Percentiles rank a stretch among this genome's conserved stretches.
phyloP scores from a whole-genome alignment of 2,797 vertebrate species.

The Syndactyla subalaris region DNA sequence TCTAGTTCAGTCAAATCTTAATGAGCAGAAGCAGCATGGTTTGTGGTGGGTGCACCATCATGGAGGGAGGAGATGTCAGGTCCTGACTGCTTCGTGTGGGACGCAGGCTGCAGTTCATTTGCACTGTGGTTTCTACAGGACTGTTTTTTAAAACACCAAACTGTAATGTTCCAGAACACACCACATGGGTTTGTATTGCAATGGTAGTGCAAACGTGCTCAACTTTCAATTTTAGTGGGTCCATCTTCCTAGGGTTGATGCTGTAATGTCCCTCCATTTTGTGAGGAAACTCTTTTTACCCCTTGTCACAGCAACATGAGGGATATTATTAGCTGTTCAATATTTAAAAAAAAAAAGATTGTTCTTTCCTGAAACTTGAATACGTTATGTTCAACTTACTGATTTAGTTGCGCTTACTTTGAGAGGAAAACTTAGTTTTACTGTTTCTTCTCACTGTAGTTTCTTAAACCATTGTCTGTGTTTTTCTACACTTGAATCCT shows the following conservation, averaged over 20 bases:
- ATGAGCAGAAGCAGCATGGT: neutral
- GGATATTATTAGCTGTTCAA: neutral
- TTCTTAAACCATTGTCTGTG: neutral
- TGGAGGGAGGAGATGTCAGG: neutral
- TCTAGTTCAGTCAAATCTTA: neutral
- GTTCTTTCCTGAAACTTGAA: neutral
- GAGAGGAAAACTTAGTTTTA: neutral
- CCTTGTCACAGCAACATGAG: neutral
- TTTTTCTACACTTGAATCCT: neutral
- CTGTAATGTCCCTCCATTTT: neutral
- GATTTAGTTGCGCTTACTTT: neutral
- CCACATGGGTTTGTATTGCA: neutral
- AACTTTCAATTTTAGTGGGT: neutral
- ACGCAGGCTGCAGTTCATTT: neutral
- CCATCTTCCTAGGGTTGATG: neutral
- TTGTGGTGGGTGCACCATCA: neutral
- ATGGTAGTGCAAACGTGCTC: neutral
- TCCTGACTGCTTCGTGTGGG: neutral
- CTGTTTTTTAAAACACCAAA: neutral
- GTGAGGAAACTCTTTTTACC: neutral
- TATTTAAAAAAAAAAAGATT: rapidly evolving
- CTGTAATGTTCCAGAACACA: rapidly evolving
- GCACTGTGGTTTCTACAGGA: neutral
- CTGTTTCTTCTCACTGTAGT: neutral
- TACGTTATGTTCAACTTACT: neutral